A percentile compares a stretch with the other conserved stretches of the same genome.
phyloP scores from a whole-genome alignment of 2,888 invertebrate genomes.

The Tenthredo notha region DNA sequence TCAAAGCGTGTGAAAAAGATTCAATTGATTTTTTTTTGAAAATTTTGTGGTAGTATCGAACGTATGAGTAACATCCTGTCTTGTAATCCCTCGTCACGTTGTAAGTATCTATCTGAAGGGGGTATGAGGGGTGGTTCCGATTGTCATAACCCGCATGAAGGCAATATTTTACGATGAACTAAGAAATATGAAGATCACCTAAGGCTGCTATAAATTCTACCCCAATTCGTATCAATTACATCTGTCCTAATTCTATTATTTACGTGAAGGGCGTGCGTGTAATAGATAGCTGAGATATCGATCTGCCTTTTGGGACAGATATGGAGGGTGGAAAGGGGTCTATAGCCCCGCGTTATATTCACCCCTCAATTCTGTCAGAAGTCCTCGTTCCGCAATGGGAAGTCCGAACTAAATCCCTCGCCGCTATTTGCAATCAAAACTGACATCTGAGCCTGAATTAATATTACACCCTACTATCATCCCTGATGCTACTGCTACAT shows the following conservation, averaged over 20 bases:
- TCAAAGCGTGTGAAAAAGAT: too few species aligned
- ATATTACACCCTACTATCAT: constrained; percentile 20
- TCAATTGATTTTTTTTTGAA: too few species aligned
- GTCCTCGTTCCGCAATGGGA: neutral
- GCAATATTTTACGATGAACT: constrained; percentile 49
- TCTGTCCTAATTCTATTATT: constrained; percentile 64
- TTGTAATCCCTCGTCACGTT: neutral
- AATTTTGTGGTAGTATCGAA: neutral
- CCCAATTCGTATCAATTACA: constrained; percentile 71
- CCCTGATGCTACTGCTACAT: neutral
- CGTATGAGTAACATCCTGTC: neutral
- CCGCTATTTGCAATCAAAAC: constrained; percentile 44
- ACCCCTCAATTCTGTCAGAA: constrained; percentile 20
- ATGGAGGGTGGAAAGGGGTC: neutral
- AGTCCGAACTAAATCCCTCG: constrained; percentile 11
- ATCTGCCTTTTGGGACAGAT: constrained; percentile 18
- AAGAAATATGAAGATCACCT: constrained; percentile 61
- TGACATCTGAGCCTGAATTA: constrained; percentile 40
- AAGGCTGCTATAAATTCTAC: constrained; percentile 65
- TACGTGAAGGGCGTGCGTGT: constrained; percentile 33
- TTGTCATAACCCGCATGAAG: constrained; percentile 38
- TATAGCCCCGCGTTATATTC: neutral
- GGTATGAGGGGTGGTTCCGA: neutral
- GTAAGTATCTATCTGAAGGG: neutral
- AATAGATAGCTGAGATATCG: constrained; percentile 31